These are phyloP conservation scores for Nycticebus coucang DNA, from an alignment of 2,113 vertebrate genomes.

Conservation along the genomic window DNA sequence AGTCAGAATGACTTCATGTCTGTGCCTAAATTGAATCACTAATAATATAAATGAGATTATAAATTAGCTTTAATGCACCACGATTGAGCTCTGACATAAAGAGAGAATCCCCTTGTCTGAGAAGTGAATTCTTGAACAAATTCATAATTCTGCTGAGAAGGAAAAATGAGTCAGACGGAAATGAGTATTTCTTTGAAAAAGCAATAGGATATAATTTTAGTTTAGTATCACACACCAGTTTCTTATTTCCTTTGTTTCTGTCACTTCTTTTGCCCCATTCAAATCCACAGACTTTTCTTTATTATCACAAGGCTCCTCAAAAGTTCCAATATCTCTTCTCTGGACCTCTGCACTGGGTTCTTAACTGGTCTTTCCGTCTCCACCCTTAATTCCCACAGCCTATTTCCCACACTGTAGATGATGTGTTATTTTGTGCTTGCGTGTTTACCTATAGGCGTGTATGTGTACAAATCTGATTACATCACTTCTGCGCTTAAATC, in stretches of 20 bases:
- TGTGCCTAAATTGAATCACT: not conserved
- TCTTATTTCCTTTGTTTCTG: not conserved
- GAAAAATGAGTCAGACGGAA: not conserved
- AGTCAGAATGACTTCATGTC: not conserved
- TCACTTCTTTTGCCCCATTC: not conserved
- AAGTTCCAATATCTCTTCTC: not conserved
- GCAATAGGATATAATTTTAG: not conserved
- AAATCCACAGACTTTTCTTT: not conserved
- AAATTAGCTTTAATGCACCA: not conserved
- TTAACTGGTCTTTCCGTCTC: not conserved
- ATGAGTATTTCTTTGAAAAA: not conserved
- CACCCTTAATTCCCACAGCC: not conserved
- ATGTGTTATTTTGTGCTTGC: not conserved
- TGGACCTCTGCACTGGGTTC: not conserved
- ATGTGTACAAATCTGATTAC: not conserved
- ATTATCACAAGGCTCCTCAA: not conserved
- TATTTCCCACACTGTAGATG: not conserved
- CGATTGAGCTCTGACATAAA: not conserved
- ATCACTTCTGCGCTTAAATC: not conserved
- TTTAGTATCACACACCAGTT: not conserved
- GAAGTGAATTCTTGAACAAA: not conserved
- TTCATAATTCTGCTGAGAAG: not conserved
- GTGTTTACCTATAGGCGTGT: too few species aligned
- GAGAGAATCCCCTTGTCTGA: not conserved
- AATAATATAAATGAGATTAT: not conserved